Conservation (phyloP, 2,888 invertebrate species). For the Volucella bombylans region DNA sequence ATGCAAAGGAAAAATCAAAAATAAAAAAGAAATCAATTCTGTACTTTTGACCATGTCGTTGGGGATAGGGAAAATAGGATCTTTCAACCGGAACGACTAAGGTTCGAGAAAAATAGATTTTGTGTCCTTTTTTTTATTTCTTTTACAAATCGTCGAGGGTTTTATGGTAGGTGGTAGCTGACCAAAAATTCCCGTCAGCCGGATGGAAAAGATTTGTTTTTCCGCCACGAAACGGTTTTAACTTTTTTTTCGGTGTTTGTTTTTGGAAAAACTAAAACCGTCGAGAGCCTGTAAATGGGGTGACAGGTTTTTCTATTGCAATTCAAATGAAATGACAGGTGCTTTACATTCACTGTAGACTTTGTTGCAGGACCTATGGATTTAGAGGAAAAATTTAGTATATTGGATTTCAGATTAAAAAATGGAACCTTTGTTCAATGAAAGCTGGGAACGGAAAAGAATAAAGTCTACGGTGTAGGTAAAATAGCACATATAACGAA, state of each 20-base stretch:
- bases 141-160: constrained; percentile 11
- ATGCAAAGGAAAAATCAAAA: constrained; percentile 64
- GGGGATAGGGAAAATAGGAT: constrained; percentile 42
- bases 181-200: constrained; percentile 77
- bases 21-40: constrained; percentile 65
- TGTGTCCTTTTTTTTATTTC: too few species aligned
- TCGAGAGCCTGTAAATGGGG: constrained; percentile 50
- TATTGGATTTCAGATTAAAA: constrained; percentile 1
- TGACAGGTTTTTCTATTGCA: constrained; percentile 63
- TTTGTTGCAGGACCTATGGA: background rate
- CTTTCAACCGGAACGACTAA: background rate
- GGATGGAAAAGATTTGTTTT: constrained; percentile 82
- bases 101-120: constrained; percentile 27
- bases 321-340: constrained; percentile 63
- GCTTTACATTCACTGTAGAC: constrained; percentile 41
- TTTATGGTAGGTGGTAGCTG: constrained; percentile 51
- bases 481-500: too few species aligned
- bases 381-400: background rate
- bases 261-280: constrained; percentile 41
- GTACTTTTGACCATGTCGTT: constrained; percentile 65
- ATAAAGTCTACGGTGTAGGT: too few species aligned
- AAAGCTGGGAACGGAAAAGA: too few species aligned
- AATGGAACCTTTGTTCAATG: background rate
- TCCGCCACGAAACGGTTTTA: constrained; percentile 75
- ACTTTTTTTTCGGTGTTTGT: constrained; percentile 44